phyloP scores from a whole-genome alignment of 2,797 vertebrate species.

The Coracias cyanogaster region DNA sequence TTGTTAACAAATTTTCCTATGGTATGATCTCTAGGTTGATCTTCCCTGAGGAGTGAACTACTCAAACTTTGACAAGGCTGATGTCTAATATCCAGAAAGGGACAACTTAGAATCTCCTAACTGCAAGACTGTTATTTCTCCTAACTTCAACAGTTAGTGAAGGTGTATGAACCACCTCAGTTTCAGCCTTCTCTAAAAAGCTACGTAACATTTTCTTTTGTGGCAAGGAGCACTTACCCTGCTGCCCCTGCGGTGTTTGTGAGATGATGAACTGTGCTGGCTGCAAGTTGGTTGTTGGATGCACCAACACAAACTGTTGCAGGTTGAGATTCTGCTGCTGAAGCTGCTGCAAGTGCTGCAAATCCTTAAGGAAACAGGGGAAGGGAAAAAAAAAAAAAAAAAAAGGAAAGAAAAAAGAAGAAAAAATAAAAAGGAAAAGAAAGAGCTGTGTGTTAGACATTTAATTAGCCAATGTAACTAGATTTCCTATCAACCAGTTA shows the following conservation, averaged over 20 bases:
- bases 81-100: neutral
- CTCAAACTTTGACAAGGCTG: neutral
- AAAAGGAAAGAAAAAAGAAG: rapidly evolving
- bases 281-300: slow-evolving; percentile 93
- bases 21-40: neutral
- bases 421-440: neutral
- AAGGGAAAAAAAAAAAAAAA: rapidly evolving
- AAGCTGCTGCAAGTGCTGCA: slow-evolving; percentile 90
- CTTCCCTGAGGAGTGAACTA: neutral
- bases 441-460: slow-evolving; percentile 45
- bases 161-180: neutral
- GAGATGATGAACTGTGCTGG: slow-evolving; percentile 98
- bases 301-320: slow-evolving; percentile 98
- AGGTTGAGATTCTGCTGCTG: slow-evolving; percentile 96
- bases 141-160: neutral
- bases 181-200: neutral
- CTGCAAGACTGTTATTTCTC: neutral
- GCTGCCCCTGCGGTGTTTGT: slow-evolving; percentile 93
- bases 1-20: neutral
- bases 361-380: slow-evolving; percentile 77
- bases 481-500: neutral
- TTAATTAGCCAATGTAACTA: neutral
- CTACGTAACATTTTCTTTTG: neutral
- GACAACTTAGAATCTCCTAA: neutral
- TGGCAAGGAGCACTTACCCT: slow-evolving; percentile 83